These are phyloP conservation scores for Eilema caniola DNA, from an alignment of 2,888 invertebrate genomes.

Conservation along the genomic window DNA sequence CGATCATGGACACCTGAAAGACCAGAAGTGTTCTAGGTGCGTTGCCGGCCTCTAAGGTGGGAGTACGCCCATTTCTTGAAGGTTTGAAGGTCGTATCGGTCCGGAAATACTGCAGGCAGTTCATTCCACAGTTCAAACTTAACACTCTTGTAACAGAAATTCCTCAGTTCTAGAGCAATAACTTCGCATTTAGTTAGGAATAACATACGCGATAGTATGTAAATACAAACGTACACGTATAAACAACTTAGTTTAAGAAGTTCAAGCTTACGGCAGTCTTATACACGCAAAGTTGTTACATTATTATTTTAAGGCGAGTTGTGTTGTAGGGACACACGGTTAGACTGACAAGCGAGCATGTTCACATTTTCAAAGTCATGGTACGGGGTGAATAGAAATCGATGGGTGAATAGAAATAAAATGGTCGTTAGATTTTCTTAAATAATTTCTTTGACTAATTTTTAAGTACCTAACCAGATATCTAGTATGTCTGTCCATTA, in stretches of 20 bases:
- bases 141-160: conserved; percentile 1
- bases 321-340: conserved; percentile 27
- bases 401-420: too few species aligned
- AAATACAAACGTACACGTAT: conserved; percentile 23
- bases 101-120: too few species aligned
- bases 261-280: conserved; percentile 41
- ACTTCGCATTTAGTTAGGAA: conserved; percentile 10
- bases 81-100: too few species aligned
- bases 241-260: conserved; percentile 44
- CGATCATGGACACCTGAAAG: too few species aligned
- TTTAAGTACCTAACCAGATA: too few species aligned
- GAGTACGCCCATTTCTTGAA: too few species aligned
- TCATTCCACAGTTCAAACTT: background rate
- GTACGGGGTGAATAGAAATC: too few species aligned
- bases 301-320: conserved; percentile 47
- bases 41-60: too few species aligned
- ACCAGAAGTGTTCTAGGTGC: too few species aligned
- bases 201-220: conserved; percentile 14
- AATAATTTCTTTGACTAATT: too few species aligned
- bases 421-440: too few species aligned
- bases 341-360: conserved; percentile 1
- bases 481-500: too few species aligned
- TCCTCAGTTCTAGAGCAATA: conserved; percentile 1
- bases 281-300: conserved; percentile 49
- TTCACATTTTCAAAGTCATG: background rate